A percentile compares a stretch with the other conserved stretches of the same genome.
phyloP scores from a whole-genome alignment of 2,888 invertebrate genomes.

The Hyposoter dolosus region DNA sequence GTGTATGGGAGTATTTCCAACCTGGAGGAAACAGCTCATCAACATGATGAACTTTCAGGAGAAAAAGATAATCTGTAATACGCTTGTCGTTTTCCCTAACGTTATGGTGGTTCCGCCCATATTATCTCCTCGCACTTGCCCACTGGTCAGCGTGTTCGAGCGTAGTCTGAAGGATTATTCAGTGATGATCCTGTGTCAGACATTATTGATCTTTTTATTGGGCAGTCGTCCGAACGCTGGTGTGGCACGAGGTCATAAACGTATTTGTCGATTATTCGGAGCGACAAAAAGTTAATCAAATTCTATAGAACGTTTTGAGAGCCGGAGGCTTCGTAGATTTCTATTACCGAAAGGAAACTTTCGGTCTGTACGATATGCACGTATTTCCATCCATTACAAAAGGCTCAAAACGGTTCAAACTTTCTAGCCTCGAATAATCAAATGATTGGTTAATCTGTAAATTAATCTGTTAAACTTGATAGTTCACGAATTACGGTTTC shows the following conservation, averaged over 20 bases:
- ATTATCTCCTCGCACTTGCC: neutral
- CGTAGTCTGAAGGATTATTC: neutral
- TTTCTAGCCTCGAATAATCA: neutral
- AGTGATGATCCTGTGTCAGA: neutral
- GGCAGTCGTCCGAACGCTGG: neutral
- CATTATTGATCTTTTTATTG: constrained; percentile 1
- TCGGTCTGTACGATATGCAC: too few species aligned
- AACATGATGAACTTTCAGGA: constrained; percentile 41
- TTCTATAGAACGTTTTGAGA: neutral
- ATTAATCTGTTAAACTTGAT: too few species aligned
- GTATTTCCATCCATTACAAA: neutral
- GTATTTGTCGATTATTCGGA: neutral
- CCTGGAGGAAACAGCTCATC: constrained; percentile 35
- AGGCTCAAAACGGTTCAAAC: neutral
- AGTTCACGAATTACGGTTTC: neutral
- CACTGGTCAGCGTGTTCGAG: neutral
- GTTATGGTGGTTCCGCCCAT: neutral
- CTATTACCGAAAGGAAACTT: neutral
- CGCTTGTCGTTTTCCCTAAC: neutral
- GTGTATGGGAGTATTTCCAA: neutral
- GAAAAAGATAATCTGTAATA: neutral
- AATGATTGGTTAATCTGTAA: neutral
- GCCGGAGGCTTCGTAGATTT: neutral
- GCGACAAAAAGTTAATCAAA: neutral
- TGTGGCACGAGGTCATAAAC: neutral